Base-by-base conservation (phyloP, 2,113 vertebrate genomes). In the Hyla sarda region DNA sequence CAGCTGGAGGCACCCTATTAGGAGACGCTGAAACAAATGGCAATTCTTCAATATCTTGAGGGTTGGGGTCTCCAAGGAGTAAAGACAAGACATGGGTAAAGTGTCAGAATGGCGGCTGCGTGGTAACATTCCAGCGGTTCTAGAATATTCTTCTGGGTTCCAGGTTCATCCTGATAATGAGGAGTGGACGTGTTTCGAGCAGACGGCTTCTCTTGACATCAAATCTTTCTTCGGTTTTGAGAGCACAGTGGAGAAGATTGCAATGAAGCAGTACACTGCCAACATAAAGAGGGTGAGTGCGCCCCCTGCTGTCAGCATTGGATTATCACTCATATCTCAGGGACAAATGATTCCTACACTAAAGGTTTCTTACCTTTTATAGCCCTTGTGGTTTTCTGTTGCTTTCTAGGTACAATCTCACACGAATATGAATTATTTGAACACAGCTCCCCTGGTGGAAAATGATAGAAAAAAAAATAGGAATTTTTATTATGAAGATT, bases 151-250 rank as follows among this genome's bases (percentile, higher is more conserved):
- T 67, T 48, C 25, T 52, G 65, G 88, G 67, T 84, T 87, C 80
- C 88, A 96, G 96, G 95, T 96, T 74, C 96, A 96, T 82, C 95
- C 95, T 0, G 95, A 96, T 86, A 96, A 96, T 0, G 95, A 96
- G 72, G 93, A 96, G 4, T 96, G 96, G 96, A 96, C 96, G 0
- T 96, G 95, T 89, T 96, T 96, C 16, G 95, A 96, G 82, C 96
- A 96, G 47, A 95, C 94, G 0, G 96, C 96, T 0, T 96, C 95
- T 1, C 92, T 96, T 0, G 96, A 96, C 88, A 95, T 96, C 88
- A 95, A 92, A 41, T 96, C 96, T 0, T 96, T 96, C 82, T 96
- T 96, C 3, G 95, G 96, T 84, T 96, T 96, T 41, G 96, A 96
- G 72, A 96, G 90, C 87, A 92, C 95, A 0, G 92, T 96, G 90